Percentiles rank a stretch among this genome's conserved stretches.
Evolutionary conservation across 2,888 invertebrate species (phyloP).

Genomic region (Drosophila pseudotalamancana): DNA sequence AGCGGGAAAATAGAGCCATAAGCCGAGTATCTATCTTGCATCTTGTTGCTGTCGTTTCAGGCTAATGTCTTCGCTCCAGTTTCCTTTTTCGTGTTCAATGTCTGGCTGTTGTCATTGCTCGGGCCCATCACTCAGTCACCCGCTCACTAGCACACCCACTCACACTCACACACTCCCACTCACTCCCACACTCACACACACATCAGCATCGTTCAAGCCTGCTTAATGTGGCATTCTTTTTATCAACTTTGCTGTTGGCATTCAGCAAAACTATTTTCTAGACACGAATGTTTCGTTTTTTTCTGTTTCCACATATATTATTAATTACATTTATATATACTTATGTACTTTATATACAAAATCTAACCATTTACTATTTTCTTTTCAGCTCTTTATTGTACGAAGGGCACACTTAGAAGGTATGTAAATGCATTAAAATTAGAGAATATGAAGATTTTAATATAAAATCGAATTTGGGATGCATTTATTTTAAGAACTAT

Average conservation of each 20-base stretch:
- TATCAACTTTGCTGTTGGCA: conserved; percentile 29
- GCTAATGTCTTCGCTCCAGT: conserved; percentile 78
- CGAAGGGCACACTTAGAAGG: conserved; percentile 27
- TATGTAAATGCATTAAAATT: conserved; percentile 17
- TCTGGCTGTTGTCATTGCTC: conserved; percentile 61
- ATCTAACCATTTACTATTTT: not conserved
- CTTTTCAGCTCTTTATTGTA: conserved; percentile 35
- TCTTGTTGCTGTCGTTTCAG: conserved; percentile 76
- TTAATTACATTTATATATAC: not conserved
- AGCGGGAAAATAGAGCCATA: conserved; percentile 51
- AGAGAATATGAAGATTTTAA: not conserved
- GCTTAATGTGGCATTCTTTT: conserved; percentile 57
- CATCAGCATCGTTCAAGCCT: conserved; percentile 52
- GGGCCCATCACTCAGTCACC: conserved; percentile 22
- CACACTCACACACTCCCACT: conserved; percentile 5
- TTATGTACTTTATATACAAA: not conserved
- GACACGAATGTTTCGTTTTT: not conserved
- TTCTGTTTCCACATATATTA: not conserved
- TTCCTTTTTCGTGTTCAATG: conserved; percentile 77
- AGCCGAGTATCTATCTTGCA: conserved; percentile 70
- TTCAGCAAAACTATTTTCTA: not conserved
- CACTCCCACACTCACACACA: conserved; percentile 38
- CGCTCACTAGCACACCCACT: not conserved
- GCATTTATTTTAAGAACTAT: not conserved
- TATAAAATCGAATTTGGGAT: not conserved